A percentile compares a stretch with the other conserved stretches of the same genome.
Conservation (phyloP, 2,113 vertebrate species). For the Elanus axillaris region DNA sequence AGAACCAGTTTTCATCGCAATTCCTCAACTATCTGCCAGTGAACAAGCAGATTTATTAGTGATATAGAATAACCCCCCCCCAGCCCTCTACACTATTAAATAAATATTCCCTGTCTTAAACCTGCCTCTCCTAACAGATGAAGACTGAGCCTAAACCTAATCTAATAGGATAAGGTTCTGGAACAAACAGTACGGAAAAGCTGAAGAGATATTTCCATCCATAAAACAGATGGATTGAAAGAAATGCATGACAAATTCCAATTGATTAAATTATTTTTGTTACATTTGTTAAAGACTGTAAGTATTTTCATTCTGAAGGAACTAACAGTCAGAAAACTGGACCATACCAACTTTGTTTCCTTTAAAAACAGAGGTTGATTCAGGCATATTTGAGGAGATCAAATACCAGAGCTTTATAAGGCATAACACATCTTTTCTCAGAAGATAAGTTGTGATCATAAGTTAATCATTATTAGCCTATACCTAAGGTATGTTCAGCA, state of each 20-base stretch:
- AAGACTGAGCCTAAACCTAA: not conserved
- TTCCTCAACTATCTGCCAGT: not conserved
- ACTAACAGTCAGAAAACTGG: not conserved
- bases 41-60: not conserved
- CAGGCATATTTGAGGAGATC: not conserved
- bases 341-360: not conserved
- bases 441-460: not conserved
- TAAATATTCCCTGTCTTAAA: not conserved
- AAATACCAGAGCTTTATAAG: not conserved
- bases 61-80: not conserved
- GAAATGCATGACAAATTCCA: not conserved
- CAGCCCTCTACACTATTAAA: not conserved
- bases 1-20: not conserved
- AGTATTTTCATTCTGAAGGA: not conserved
- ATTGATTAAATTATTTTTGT: not conserved
- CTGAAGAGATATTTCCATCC: not conserved
- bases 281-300: not conserved
- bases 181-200: not conserved
- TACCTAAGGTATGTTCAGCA: not conserved
- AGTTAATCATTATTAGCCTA: not conserved
- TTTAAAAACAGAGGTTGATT: not conserved
- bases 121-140: not conserved
- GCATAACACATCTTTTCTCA: not conserved
- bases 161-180: not conserved
- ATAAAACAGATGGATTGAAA: not conserved